These are phyloP conservation scores for Chaitophorus viminalis DNA, from an alignment of 2,888 invertebrate species.

Conservation along the genomic window DNA sequence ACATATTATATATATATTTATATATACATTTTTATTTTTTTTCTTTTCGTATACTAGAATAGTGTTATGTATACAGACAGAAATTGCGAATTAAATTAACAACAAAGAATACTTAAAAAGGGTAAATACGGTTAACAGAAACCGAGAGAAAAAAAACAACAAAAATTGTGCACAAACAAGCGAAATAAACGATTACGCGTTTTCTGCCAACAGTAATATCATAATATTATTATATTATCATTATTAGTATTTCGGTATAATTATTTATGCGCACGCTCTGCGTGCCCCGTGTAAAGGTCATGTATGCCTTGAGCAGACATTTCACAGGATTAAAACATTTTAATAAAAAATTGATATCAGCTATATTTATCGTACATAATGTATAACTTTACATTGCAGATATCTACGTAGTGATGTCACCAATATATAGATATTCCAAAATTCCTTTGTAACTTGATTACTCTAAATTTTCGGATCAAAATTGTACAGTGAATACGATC, in stretches of 20 bases:
- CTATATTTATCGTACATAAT: too few species aligned
- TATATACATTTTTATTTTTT: not conserved
- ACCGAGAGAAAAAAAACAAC: not conserved
- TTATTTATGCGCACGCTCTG: not conserved
- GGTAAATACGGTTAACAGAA: not conserved
- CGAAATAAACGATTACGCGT: not conserved
- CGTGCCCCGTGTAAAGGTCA: too few species aligned
- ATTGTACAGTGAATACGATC: too few species aligned
- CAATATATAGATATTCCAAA: too few species aligned
- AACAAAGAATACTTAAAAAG: not conserved
- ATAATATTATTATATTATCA: not conserved
- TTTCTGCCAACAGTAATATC: not conserved
- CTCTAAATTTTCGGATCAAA: too few species aligned
- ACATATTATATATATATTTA: not conserved
- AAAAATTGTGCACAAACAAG: not conserved
- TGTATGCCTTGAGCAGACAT: too few species aligned
- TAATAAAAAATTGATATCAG: too few species aligned
- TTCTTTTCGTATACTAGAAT: slow-evolving; percentile 4
- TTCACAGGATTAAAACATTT: too few species aligned
- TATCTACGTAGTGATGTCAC: too few species aligned
- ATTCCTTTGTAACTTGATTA: too few species aligned
- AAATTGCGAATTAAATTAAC: not conserved
- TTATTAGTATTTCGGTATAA: not conserved
- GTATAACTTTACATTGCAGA: too few species aligned
- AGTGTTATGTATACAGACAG: not conserved